Conservation (phyloP, 2,797 vertebrate genomes). For the Echeneis naucrates region DNA sequence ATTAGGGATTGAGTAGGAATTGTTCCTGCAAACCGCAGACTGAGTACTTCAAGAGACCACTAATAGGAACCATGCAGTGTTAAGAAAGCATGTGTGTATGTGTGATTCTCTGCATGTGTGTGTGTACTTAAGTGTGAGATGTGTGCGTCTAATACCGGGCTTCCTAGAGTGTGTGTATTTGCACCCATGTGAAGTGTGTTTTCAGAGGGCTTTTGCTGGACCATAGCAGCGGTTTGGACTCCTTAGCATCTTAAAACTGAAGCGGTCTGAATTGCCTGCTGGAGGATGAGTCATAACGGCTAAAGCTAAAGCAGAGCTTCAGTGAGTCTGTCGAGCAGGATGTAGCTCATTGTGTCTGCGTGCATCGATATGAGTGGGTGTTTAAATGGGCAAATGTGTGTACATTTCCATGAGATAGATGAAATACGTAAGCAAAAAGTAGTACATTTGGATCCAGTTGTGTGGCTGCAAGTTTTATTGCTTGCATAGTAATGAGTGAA, state of each 20-base stretch:
- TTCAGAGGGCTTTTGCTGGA: slow-evolving; percentile 70
- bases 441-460: slow-evolving; percentile 14
- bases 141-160: slow-evolving; percentile 20
- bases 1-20: slow-evolving; percentile 70
- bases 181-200: slow-evolving; percentile 59
- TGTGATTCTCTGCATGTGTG: slow-evolving; percentile 3
- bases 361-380: slow-evolving; percentile 55
- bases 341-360: slow-evolving; percentile 67
- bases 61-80: slow-evolving; percentile 80
- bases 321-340: slow-evolving; percentile 62
- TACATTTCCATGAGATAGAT: slow-evolving; percentile 40
- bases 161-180: slow-evolving; percentile 48
- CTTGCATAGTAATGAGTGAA: slow-evolving; percentile 6
- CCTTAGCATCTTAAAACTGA: slow-evolving; percentile 66
- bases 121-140: slow-evolving; percentile 4
- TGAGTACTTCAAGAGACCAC: slow-evolving; percentile 66
- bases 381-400: slow-evolving; percentile 50
- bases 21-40: slow-evolving; percentile 73
- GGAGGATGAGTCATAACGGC: slow-evolving; percentile 80
- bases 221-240: slow-evolving; percentile 70
- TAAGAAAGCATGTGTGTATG: slow-evolving; percentile 52
- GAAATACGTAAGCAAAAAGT: slow-evolving; percentile 36
- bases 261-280: slow-evolving; percentile 72
- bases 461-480: slow-evolving; percentile 36
- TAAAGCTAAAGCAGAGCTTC: slow-evolving; percentile 73